These are phyloP conservation scores for Drosophila albomicans DNA, from an alignment of 1,140 invertebrate genomes.

Conservation along the genomic window DNA sequence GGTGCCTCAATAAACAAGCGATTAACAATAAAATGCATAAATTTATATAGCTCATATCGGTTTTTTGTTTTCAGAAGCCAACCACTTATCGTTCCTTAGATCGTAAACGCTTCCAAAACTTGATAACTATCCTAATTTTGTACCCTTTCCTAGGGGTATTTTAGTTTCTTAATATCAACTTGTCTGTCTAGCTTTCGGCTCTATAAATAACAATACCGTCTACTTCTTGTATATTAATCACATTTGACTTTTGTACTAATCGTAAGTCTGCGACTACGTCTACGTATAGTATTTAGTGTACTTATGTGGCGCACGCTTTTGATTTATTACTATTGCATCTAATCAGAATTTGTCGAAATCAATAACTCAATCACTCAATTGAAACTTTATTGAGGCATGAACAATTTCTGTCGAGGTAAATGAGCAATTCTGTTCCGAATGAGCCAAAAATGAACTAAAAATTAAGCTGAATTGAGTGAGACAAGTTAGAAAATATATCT, in stretches of 20 bases:
- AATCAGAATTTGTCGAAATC: background rate
- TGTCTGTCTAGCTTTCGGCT: background rate
- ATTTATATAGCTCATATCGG: constrained; percentile 26
- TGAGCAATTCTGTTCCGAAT: background rate
- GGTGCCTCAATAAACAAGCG: constrained; percentile 26
- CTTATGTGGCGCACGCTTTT: background rate
- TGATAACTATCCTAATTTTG: constrained; percentile 33
- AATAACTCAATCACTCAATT: background rate
- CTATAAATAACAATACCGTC: background rate
- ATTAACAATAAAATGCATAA: constrained; percentile 22
- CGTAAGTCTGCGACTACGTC: background rate
- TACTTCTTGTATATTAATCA: background rate
- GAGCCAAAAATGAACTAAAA: background rate
- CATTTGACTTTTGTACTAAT: background rate
- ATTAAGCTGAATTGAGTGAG: background rate
- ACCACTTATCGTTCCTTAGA: background rate
- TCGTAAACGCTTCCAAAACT: constrained; percentile 19
- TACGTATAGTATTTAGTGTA: too few relatives aligned
- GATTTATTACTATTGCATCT: background rate
- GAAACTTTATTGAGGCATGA: background rate
- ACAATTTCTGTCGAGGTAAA: background rate
- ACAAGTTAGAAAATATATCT: constrained; percentile 39
- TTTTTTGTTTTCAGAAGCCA: constrained; percentile 15
- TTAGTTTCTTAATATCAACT: background rate
- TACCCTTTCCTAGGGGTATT: background rate